Evolutionary conservation across 2,888 invertebrate genomes (phyloP), one percentile per base, ranked within the genome.

Genomic region (Pelosia muscerda): DNA sequence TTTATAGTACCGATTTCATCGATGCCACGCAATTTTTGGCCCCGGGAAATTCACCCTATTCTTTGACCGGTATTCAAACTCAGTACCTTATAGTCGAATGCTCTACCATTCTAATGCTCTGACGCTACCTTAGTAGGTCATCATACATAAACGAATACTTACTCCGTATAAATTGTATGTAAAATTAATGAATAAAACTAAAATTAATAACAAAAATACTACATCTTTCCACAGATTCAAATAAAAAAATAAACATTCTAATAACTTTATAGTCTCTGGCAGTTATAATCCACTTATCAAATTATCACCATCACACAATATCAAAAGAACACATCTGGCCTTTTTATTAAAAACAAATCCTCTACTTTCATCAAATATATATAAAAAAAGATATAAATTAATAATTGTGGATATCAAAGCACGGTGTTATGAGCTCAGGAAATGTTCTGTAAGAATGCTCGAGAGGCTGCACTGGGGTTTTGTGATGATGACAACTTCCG

Each of bases 351-450:
- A 75, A 75, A 77, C 75, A 75, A 73, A 74, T 68, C 26, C 53
- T 61, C 31, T 49, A 69, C 80, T 80, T 80, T 77, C 81, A 80
- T 75, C 81, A 78, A 76, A 81, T 79, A 77, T 72, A 75, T 80
- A 79, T 86, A 82, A 84, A 85, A 56, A 78, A 71, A 63, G 71
- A 57, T 71, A 76, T 84, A 83, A 84, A 82, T 83, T 82, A 76
- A 49, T 49, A n/a, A 79, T 78, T 74, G 74, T 63, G 55, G 54
- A 78, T 82, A 86, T 86, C 86, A 86, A 86, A 86, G 85, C 42
- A 10, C 53, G 53, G 62, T 11, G 55, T 61, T 64, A 60, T 57
- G 23, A 62, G 38, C 5, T 15, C 58, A 69, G 69, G 69, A 69
- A 65, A 65, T 65, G 65, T 62, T 34, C 19, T n/a, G 22, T 62